Percentiles rank a stretch among this genome's conserved stretches.
These are phyloP conservation scores for Bothrops jararaca DNA, from an alignment of 2,113 vertebrate genomes.

Conservation along the genomic window DNA sequence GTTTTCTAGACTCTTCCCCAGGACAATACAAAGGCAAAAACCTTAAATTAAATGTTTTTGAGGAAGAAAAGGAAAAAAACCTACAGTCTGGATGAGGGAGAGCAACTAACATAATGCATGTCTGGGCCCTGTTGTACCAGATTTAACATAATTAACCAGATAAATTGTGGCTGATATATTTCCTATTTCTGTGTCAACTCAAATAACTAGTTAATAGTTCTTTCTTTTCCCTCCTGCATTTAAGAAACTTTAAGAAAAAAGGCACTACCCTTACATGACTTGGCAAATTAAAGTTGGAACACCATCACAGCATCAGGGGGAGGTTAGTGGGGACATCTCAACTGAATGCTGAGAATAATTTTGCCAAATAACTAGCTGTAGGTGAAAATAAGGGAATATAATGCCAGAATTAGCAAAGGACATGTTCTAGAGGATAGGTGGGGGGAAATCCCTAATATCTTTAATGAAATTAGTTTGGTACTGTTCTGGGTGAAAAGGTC, in stretches of 20 bases:
- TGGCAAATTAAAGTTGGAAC: constrained; percentile 33
- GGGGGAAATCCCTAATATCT: constrained; percentile 38
- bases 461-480: constrained; percentile 65
- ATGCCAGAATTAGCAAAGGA: constrained; percentile 49
- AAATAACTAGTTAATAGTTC: neutral
- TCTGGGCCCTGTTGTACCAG: neutral
- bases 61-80: neutral
- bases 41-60: neutral
- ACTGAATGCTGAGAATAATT: neutral
- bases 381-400: constrained; percentile 47
- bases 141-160: neutral
- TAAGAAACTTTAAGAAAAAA: neutral
- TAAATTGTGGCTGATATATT: neutral
- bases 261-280: neutral
- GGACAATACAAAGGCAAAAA: neutral
- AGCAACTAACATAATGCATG: neutral
- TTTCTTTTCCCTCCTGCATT: neutral
- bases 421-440: neutral
- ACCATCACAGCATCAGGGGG: constrained; percentile 48
- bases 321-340: constrained; percentile 42
- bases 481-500: constrained; percentile 66
- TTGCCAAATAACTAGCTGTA: constrained; percentile 35
- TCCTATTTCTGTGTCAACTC: neutral
- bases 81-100: neutral
- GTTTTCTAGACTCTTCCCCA: constrained; percentile 34